phyloP scores from a whole-genome alignment of 1,140 invertebrate genomes.

The Limonius californicus region DNA sequence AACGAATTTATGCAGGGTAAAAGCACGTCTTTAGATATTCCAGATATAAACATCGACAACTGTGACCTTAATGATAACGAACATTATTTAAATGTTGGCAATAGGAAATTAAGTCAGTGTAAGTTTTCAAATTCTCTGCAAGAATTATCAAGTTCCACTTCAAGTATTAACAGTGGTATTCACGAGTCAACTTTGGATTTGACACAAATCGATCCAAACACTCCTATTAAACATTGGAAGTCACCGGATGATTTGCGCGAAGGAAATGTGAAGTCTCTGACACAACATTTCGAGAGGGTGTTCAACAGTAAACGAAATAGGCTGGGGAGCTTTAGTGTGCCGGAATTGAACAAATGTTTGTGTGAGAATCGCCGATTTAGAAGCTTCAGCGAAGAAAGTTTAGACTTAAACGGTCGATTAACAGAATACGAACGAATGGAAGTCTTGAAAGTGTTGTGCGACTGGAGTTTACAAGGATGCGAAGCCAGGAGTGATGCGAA shows the following conservation, averaged over 20 bases:
- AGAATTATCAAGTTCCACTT: constrained; percentile 45
- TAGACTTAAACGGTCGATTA: constrained; percentile 42
- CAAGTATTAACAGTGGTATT: constrained; percentile 43
- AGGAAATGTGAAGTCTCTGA: constrained; percentile 52
- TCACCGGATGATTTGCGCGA: constrained; percentile 54
- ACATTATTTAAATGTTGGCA: constrained; percentile 36
- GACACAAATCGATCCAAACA: constrained; percentile 38
- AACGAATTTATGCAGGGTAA: constrained; percentile 38
- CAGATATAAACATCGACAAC: constrained; percentile 27
- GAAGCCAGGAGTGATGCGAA: constrained; percentile 43
- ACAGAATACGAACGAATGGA: constrained; percentile 50
- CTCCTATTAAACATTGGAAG: constrained; percentile 51
- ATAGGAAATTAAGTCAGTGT: constrained; percentile 26
- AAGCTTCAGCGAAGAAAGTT: constrained; percentile 39
- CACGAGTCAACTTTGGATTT: constrained; percentile 44
- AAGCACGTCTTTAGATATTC: constrained; percentile 40
- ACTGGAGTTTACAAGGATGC: constrained; percentile 50
- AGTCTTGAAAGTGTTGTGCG: constrained; percentile 53
- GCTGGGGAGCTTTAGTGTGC: constrained; percentile 35
- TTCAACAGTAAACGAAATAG: constrained; percentile 18
- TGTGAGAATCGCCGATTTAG: constrained; percentile 18
- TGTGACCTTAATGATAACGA: constrained; percentile 30
- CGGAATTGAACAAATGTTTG: constrained; percentile 25
- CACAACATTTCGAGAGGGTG: constrained; percentile 53
- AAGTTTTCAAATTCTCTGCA: constrained; percentile 40